phyloP scores from a whole-genome alignment of 2,113 vertebrate genomes.

The Coreoperca whiteheadi region DNA sequence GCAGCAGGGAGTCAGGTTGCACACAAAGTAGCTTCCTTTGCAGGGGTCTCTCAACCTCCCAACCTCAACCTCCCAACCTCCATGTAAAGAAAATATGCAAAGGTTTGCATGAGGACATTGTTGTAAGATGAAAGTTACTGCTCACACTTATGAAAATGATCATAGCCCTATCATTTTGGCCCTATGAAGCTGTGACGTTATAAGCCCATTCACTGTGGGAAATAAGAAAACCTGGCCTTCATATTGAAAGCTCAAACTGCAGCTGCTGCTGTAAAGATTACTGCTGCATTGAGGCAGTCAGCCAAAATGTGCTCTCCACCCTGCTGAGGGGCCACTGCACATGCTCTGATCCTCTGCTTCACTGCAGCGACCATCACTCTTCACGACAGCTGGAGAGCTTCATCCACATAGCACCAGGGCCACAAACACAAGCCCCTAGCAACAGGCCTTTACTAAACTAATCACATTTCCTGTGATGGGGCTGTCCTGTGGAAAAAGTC shows the following conservation, averaged over 20 bases:
- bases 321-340: conserved; percentile 50
- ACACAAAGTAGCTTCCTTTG: conserved; percentile 40
- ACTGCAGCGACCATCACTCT: conserved; percentile 58
- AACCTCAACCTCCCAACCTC: too few relatives aligned
- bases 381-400: conserved; percentile 78
- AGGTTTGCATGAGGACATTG: neutral
- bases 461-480: neutral
- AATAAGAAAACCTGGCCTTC: neutral
- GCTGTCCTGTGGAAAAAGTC: neutral
- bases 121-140: neutral
- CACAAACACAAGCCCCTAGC: conserved; percentile 68
- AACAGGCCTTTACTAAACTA: conserved; percentile 55
- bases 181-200: neutral
- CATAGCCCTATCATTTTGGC: neutral
- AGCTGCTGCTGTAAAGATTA: conserved; percentile 43
- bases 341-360: conserved; percentile 50
- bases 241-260: conserved; percentile 28
- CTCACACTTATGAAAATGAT: neutral
- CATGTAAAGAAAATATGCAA: neutral
- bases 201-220: neutral
- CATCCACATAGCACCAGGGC: conserved; percentile 56
- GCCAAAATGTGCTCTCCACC: conserved; percentile 59
- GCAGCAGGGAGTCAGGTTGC: conserved; percentile 67
- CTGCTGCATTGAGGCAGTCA: conserved; percentile 60
- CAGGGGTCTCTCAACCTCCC: conserved; percentile 37